Base-by-base conservation (phyloP, 1,140 invertebrate species). In the Hylyphantes graminicola region DNA sequence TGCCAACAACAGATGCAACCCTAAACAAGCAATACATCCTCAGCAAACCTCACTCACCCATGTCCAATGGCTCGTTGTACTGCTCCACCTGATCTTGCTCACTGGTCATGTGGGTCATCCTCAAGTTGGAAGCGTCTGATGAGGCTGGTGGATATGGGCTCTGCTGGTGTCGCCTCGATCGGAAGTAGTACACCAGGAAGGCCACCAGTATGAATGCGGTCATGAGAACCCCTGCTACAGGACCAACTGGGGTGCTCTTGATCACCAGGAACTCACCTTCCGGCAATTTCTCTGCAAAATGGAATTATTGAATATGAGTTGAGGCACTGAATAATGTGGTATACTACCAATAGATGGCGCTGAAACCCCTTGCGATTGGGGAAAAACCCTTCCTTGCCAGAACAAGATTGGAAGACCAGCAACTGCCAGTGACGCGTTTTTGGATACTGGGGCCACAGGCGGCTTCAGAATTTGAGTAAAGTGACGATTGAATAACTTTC, bases 141-240 rank as follows among this genome's bases (percentile, higher is more conserved):
- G 89, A 81, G 78, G 89, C 85, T 80, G 87, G 87, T 81, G 89
- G 88, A 87, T 89, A 89, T 85, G 89, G 89, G 88, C 88, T 51
- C 88, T 87, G 82, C 87, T 57, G 54, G 84, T 83, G 73, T 88
- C 89, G 88, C 86, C 89, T 68, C 90, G 90, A 90, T 48, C 92
- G 89, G 86, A 93, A 93, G 87, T 93, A 93, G 80, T 93, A 93
- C 0, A 93, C 89, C 0, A 90, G 91, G n/a, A 93, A 86, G 0
- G 91, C 92, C 5, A 94, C 86, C 53, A 93, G 90, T 7, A 93
- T 87, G 64, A 94, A 91, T 80, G 92, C 91, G 4, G 91, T 91
- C 86, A 93, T 90, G 72, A 94, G 92, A 11, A 92, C 93, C 50
- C 92, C 93, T 51, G 93, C 92, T 35, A 94, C 92, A 51, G 93